Base-by-base conservation (phyloP, 2,888 invertebrate species). In the Tenthredo scrophulariae region DNA sequence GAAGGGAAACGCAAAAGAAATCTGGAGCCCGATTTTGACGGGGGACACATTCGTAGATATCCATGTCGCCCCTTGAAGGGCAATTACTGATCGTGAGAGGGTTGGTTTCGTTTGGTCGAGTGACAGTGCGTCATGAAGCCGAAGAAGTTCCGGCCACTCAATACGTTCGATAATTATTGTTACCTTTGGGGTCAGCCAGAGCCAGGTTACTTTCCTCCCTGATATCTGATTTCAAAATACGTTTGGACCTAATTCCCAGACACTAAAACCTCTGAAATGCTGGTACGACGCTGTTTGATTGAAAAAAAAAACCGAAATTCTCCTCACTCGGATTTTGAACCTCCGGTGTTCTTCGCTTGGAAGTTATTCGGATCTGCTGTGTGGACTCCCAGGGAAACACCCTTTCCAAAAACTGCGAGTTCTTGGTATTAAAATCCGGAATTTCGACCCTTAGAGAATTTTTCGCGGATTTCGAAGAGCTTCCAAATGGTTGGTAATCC, bases 71-170 rank as follows among this genome's bases (percentile, higher is more conserved):
- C 77, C 7, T 77, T 77, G n/a, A 77, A 77, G 77, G 77, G 29
- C 54, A 54, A 77, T 75, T 75, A 74, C 43, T 10, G 46, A 46
- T 46, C 4, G 46, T 15, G 46, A 77, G 54, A 77, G 77, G 26
- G 50, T 22, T n/a, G 72, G n/a, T 6, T 29, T 13, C 18, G 26
- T 46, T 77, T 13, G 9, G 22, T 22, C 72, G n/a, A 43, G 72
- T 40, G n/a, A 74, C 43, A 43, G n/a, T 22, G 72, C 72, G 72
- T 74, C 72, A 74, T 7, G 72, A 74, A 74, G 72, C 72, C 72
- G n/a, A 9, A 74, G 9, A 15, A 74, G 43, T 22, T 26, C n/a
- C 13, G 22, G 22, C 22, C 43, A 4, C 22, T 67, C 43, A 74
- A 43, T 43, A 15, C 40, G 22, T 43, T 74, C 72, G 43, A 43